These are phyloP conservation scores for Muscidifurax raptorellus DNA, from an alignment of 1,140 invertebrate genomes.

Conservation along the genomic window DNA sequence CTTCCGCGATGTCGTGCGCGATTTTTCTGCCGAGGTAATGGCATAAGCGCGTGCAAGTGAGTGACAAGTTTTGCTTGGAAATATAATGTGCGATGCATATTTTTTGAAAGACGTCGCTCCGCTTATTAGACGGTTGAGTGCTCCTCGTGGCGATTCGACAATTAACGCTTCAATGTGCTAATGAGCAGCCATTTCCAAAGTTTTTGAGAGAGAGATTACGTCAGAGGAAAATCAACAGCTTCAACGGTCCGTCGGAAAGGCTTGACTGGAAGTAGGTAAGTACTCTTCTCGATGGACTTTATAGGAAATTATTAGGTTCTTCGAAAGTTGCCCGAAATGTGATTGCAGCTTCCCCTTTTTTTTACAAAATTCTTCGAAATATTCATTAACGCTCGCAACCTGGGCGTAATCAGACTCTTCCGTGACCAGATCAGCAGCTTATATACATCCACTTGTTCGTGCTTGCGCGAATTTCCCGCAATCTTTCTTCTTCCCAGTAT, in stretches of 20 bases:
- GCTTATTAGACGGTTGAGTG: too few species aligned
- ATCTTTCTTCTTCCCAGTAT: slow-evolving; percentile 57
- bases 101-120: too few species aligned
- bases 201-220: slow-evolving; percentile 6
- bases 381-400: too few species aligned
- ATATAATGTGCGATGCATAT: not conserved
- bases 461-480: slow-evolving; percentile 57
- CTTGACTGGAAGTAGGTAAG: slow-evolving; percentile 10
- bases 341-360: too few species aligned
- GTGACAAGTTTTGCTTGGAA: not conserved
- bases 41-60: not conserved
- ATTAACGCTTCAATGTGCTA: slow-evolving; percentile 20
- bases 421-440: slow-evolving; percentile 51
- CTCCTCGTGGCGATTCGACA: not conserved
- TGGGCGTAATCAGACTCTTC: slow-evolving; percentile 60
- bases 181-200: slow-evolving; percentile 12
- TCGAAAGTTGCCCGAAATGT: too few species aligned
- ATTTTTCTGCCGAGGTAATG: too few species aligned
- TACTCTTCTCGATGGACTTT: slow-evolving; percentile 7
- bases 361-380: not conserved
- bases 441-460: slow-evolving; percentile 59
- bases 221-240: slow-evolving; percentile 22
- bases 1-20: not conserved
- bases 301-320: slow-evolving; percentile 32
- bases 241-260: slow-evolving; percentile 1